A percentile compares a stretch with the other conserved stretches of the same genome.
Conservation (phyloP, 2,113 vertebrate species). For the Bombycilla garrulus region DNA sequence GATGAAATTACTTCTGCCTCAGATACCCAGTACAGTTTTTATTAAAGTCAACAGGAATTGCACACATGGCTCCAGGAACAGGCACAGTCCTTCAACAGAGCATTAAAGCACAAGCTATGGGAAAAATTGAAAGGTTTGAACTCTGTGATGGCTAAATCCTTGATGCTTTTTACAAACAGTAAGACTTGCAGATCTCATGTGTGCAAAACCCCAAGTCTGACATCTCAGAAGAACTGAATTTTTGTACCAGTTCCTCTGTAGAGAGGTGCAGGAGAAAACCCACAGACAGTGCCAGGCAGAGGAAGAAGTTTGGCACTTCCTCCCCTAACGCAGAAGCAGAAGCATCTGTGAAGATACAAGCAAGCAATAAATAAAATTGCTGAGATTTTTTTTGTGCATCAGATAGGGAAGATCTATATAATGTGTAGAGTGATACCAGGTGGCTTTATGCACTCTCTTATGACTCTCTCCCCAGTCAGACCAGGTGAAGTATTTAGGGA, state of each 20-base stretch:
- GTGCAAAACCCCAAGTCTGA: neutral
- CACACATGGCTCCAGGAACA: neutral
- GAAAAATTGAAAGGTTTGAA: neutral
- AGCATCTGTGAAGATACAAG: neutral
- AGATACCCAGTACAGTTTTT: neutral
- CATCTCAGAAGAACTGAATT: neutral
- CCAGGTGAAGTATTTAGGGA: neutral
- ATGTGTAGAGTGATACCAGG: neutral
- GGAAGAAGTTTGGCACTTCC: neutral
- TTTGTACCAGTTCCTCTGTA: neutral
- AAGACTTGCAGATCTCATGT: neutral
- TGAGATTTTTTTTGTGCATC: neutral
- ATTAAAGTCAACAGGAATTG: constrained; percentile 42
- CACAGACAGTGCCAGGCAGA: neutral
- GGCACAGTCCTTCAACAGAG: neutral
- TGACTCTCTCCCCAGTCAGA: neutral
- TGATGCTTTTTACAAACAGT: neutral
- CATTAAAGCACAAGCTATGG: neutral
- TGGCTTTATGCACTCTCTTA: neutral
- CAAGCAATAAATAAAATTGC: neutral
- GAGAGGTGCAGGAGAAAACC: neutral
- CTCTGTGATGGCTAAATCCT: neutral
- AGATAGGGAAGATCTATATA: neutral
- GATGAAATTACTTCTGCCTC: constrained; percentile 44
- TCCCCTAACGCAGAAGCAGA: neutral